A percentile compares a stretch with the other conserved stretches of the same genome.
Evolutionary conservation across 2,888 invertebrate genomes (phyloP).

Genomic region (Anaspis maculata): DNA sequence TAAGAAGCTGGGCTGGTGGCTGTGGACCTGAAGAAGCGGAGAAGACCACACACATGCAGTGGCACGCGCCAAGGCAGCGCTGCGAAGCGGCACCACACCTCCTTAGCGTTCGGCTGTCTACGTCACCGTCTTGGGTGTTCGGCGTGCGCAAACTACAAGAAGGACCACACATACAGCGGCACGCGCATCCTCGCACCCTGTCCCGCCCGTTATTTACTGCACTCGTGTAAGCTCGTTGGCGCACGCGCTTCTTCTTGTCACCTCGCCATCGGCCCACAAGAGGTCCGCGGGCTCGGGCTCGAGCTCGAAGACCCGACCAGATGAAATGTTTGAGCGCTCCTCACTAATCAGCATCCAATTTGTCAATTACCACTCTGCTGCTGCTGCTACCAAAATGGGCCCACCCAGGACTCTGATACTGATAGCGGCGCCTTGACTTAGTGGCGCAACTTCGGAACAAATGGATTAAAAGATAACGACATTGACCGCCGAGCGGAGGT

Average conservation of each 20-base stretch:
- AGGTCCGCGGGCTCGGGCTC: too few species aligned
- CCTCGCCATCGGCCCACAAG: too few species aligned
- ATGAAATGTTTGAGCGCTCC: conserved; percentile 50
- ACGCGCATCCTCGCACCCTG: conserved; percentile 20
- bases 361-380: conserved; percentile 54
- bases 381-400: too few species aligned
- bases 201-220: conserved; percentile 4
- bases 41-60: conserved; percentile 19
- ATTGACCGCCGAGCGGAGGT: too few species aligned
- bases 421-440: too few species aligned
- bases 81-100: conserved; percentile 9
- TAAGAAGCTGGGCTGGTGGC: too few species aligned
- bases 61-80: conserved; percentile 18
- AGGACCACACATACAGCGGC: conserved; percentile 25
- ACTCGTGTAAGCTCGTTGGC: conserved; percentile 10
- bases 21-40: too few species aligned
- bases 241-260: conserved; percentile 11
- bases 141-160: conserved; percentile 15
- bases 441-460: too few species aligned
- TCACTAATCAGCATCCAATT: conserved; percentile 61
- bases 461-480: too few species aligned
- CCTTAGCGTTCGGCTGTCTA: conserved; percentile 16
- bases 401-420: too few species aligned
- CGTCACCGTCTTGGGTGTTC: conserved; percentile 18
- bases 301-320: conserved; percentile 32